Base-by-base conservation (phyloP, 2,113 vertebrate species). In the Etheostoma cragini region DNA sequence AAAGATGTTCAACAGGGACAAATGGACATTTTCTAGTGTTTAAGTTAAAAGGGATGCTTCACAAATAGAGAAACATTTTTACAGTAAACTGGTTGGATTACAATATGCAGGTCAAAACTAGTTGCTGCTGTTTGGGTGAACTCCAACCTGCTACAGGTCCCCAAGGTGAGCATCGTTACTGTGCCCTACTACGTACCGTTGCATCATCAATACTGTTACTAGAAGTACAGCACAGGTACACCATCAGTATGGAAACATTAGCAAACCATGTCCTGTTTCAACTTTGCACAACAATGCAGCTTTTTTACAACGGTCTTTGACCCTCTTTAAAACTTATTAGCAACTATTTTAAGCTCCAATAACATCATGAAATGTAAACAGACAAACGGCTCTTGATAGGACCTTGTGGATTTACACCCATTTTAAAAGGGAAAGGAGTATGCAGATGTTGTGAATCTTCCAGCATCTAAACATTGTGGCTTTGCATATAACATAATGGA, bases 381-480 rank as follows among this genome's bases (percentile, higher is more conserved):
- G 14, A 17, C 13, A 11, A 49, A 46, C 24, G 47, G 16, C 45
- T 24, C 13, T 52, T 6, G 22, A 21, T 6, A 56, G 26, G 57
- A 8, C 61, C 53, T 42, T 63, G 33, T 60, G 13, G 64, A 47
- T 66, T 83, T 72, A 45, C 60, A 65, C 17, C 56, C 21, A 45
- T 71, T 70, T 69, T 33, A 70, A 78, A 68, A 54, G 22, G 17
- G 63, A 74, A 46, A 49, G 17, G 33, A 42, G 57, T 30, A 16
- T 6, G 50, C 35, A 56, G 53, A 63, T 61, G 38, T 35, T 50
- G 42, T 69, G 72, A 56, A 68, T 54, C 62, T 65, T 64, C 15
- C 46, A 54, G 56, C 49, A 15, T 56, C 53, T 58, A 71, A 82
- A 82, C 72, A 50, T 22, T 50, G 47, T 16, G 64, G 67, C 56